phyloP scores from a whole-genome alignment of 2,797 vertebrate species.

The Schizothorax lantsangensis region DNA sequence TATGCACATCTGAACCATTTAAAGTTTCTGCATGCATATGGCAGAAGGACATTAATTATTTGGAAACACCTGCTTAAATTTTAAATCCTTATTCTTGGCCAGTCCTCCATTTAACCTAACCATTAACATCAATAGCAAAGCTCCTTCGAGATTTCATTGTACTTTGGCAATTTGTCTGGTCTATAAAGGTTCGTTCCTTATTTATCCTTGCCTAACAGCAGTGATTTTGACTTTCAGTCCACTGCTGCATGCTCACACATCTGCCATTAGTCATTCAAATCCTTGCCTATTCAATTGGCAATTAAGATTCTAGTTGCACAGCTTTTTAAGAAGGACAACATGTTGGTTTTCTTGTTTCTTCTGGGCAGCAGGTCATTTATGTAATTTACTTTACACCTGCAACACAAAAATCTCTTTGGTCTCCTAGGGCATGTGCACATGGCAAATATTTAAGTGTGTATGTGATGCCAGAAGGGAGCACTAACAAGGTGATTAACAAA shows the following conservation, averaged over 20 bases:
- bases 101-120: constrained; percentile 20
- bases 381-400: constrained; percentile 1
- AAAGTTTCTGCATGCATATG: constrained; percentile 5
- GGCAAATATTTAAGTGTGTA: not conserved
- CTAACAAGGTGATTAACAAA: constrained; percentile 4
- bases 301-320: constrained; percentile 1
- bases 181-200: not conserved
- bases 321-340: not conserved
- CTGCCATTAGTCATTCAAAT: not conserved
- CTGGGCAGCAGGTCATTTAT: not conserved
- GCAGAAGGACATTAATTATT: not conserved
- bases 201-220: not conserved
- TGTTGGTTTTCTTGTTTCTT: constrained; percentile 17
- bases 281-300: not conserved
- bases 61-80: constrained; percentile 14
- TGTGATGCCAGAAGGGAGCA: not conserved
- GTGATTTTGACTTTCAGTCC: constrained; percentile 15
- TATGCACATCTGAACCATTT: constrained; percentile 5
- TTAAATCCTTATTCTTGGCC: constrained; percentile 8
- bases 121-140: not conserved
- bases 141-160: constrained; percentile 11
- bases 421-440: not conserved
- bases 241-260: not conserved
- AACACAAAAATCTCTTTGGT: not conserved
- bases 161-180: not conserved